These are phyloP conservation scores for Athrips mouffetella DNA, from an alignment of 2,888 invertebrate species.

Conservation along the genomic window DNA sequence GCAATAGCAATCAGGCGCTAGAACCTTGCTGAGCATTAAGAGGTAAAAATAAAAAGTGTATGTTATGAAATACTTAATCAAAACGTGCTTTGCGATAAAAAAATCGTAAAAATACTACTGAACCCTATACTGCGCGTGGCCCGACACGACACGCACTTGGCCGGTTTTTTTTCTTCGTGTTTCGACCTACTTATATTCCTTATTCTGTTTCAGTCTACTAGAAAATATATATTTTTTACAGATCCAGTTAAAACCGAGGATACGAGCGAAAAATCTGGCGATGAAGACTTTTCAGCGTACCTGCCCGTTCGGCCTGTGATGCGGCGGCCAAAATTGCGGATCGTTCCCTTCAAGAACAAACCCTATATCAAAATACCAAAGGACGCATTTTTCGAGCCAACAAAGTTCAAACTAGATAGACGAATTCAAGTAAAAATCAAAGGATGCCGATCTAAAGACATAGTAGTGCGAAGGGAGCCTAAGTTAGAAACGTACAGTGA, in stretches of 20 bases:
- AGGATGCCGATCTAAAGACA: conserved; percentile 48
- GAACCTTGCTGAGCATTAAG: too few relatives aligned
- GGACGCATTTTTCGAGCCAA: conserved; percentile 54
- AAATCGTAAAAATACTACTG: too few relatives aligned
- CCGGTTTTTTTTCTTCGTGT: too few relatives aligned
- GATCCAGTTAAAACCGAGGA: conserved; percentile 37
- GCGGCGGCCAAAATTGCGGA: conserved; percentile 46
- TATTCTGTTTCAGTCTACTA: background rate
- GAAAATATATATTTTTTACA: conserved; percentile 29
- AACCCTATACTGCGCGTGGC: too few relatives aligned
- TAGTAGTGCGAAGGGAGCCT: conserved; percentile 10
- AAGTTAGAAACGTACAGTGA: background rate
- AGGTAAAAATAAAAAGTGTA: too few relatives aligned
- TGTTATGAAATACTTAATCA: too few relatives aligned
- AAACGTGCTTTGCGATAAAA: too few relatives aligned
- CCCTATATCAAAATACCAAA: conserved; percentile 35
- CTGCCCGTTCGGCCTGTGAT: conserved; percentile 41
- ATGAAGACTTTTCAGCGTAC: conserved; percentile 51
- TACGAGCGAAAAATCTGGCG: conserved; percentile 38
- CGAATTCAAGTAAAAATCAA: conserved; percentile 55
- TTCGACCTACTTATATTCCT: too few relatives aligned
- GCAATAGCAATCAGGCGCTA: too few relatives aligned
- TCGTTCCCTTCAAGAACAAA: conserved; percentile 34
- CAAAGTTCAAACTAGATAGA: conserved; percentile 11
- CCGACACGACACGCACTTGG: too few relatives aligned